Evolutionary conservation across 2,888 invertebrate species (phyloP).

Genomic region (Protula sp.): DNA sequence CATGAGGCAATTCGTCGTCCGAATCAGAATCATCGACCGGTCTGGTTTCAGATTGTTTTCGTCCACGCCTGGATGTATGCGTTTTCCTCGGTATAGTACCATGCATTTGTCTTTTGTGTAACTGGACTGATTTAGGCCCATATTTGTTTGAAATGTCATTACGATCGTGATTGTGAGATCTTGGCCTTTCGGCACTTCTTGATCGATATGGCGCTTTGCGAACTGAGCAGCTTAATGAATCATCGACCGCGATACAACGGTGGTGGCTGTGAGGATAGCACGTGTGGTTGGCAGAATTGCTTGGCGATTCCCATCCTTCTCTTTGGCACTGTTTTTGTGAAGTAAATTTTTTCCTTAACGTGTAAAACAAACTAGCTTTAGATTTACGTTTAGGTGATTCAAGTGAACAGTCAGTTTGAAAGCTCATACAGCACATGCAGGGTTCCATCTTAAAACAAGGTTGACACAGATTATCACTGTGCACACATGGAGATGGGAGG

Average conservation of each 20-base stretch:
- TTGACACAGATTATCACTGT: background rate
- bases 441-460: background rate
- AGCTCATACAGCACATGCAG: background rate
- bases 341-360: constrained; percentile 12
- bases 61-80: background rate
- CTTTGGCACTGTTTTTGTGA: too few relatives aligned
- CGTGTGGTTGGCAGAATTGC: background rate
- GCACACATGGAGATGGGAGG: background rate
- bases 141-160: too few relatives aligned
- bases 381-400: constrained; percentile 1
- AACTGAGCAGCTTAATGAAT: too few relatives aligned
- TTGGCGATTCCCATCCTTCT: too few relatives aligned
- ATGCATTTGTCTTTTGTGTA: background rate
- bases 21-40: too few relatives aligned
- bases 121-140: background rate
- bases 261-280: background rate
- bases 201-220: background rate
- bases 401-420: background rate
- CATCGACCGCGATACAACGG: too few relatives aligned
- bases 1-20: background rate
- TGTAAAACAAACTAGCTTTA: constrained; percentile 18
- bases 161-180: background rate
- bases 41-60: background rate
- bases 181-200: background rate
- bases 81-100: background rate